Evolutionary conservation across 2,113 vertebrate species (phyloP), one percentile per base, ranked within the genome.

Genomic region (Callaeas wilsoni): DNA sequence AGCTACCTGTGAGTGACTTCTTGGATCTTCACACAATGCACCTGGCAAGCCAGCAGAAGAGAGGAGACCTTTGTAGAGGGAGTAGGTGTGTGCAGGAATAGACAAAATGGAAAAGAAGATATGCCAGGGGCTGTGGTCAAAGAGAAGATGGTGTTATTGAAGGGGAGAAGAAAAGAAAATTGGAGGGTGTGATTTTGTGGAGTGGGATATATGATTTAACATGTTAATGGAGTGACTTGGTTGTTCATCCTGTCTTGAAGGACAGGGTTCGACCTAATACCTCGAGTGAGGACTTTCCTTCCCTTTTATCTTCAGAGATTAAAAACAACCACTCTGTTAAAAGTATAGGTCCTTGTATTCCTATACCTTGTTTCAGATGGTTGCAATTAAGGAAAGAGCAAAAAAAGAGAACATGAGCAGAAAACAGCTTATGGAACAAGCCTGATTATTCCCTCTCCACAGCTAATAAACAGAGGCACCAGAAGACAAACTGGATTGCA

Each of bases 1-100:
- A 47, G 73, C 56, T 92, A 96, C 95, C 86, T 95, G 76, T 70
- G 87, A 86, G 32, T 39, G 69, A 70, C 86, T 89, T 67, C 55
- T 92, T 87, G 94, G 83, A 81, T 84, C 64, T 87, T 49, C 65
- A 42, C 44, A 30, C 22, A 13, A 35, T 3, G 27, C 44, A 49
- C 47, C 49, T 44, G 47, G 44, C 75, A 57, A 84, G 68, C 10
- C 33, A 42, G 22, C 57, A 74, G 15, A 84, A 30, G 52, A 85
- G 47, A 88, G 30, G 35, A 84, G 30, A 35, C 39, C 13, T 78
- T 90, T 70, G 41, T 5, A 55, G 27, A 56, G 41, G 10, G 16
- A 59, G 12, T 68, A 26, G 20, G 13, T 42, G 10, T 59, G 37
- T 39, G 41, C 0, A 2, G 53, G 37, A 3, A 15, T 52, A 37